A percentile compares a stretch with the other conserved stretches of the same genome.
Evolutionary conservation across 2,797 vertebrate species (phyloP).

Genomic region (Poliocrania exsul): DNA sequence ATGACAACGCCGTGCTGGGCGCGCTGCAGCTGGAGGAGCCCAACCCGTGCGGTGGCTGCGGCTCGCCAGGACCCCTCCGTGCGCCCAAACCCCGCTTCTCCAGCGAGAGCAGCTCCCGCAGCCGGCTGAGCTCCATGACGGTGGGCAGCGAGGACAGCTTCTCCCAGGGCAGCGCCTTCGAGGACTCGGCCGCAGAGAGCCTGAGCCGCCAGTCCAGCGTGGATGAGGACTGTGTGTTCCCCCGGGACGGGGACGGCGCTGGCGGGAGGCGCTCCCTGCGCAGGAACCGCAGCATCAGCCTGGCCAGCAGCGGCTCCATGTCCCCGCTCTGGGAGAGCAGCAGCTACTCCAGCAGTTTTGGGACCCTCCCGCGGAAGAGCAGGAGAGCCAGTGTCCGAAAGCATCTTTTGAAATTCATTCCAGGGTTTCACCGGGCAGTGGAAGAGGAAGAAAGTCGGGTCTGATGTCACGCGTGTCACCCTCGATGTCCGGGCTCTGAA

Average conservation of each 20-base stretch:
- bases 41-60: neutral
- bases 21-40: constrained; percentile 67
- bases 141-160: constrained; percentile 85
- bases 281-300: constrained; percentile 81
- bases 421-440: constrained; percentile 88
- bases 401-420: constrained; percentile 89
- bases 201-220: constrained; percentile 80
- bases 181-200: constrained; percentile 76
- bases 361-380: constrained; percentile 88
- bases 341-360: constrained; percentile 80
- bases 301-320: constrained; percentile 81
- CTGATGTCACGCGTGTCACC: neutral
- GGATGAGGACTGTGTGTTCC: constrained; percentile 83
- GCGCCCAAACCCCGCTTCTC: constrained; percentile 77
- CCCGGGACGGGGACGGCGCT: neutral
- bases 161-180: constrained; percentile 77
- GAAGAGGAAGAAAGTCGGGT: constrained; percentile 87
- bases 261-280: constrained; percentile 36
- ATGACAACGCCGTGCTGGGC: constrained; percentile 52
- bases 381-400: constrained; percentile 84
- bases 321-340: constrained; percentile 85
- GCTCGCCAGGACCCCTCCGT: neutral
- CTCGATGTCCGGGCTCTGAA: rapidly evolving
- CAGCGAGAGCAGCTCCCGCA: constrained; percentile 89
- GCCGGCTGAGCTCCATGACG: constrained; percentile 81